Evolutionary conservation across 2,113 vertebrate species (phyloP).

Genomic region (Ptyas mucosa): DNA sequence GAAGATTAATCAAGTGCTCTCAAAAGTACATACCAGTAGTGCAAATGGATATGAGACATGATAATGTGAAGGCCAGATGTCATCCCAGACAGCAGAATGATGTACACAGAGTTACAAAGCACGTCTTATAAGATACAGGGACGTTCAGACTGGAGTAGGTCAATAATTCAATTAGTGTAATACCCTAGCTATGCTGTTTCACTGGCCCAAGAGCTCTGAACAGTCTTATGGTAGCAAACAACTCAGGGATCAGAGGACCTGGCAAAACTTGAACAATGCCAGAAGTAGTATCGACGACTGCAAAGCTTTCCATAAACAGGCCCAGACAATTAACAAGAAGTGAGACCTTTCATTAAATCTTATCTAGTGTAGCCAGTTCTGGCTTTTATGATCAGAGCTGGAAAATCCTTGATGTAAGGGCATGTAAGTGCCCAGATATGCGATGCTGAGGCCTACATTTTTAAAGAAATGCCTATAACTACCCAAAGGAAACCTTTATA

Average conservation of each 20-base stretch:
- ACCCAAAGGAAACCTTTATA: not conserved
- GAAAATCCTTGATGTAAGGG: not conserved
- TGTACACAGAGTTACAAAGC: conserved; percentile 16
- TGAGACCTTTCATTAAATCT: conserved; percentile 22
- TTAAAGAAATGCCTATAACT: not conserved
- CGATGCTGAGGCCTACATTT: not conserved
- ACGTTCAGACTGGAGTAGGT: not conserved
- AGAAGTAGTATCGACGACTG: conserved; percentile 11
- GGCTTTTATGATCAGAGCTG: conserved; percentile 6
- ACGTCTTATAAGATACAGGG: conserved; percentile 32
- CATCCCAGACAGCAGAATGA: conserved; percentile 38
- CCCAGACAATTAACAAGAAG: not conserved
- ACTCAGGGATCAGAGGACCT: not conserved
- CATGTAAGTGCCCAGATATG: not conserved
- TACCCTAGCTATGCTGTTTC: conserved; percentile 4
- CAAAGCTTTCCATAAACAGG: not conserved
- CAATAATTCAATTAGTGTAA: conserved; percentile 35
- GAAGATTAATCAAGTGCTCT: conserved; percentile 19
- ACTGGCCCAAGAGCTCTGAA: not conserved
- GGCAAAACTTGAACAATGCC: conserved; percentile 6
- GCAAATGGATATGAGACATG: conserved; percentile 19
- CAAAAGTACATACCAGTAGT: conserved; percentile 27
- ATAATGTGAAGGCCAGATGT: conserved; percentile 45
- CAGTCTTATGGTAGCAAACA: not conserved
- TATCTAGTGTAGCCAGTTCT: not conserved